Evolutionary conservation across 2,113 vertebrate species (phyloP).

Genomic region (Brachyhypopomus gauderio): DNA sequence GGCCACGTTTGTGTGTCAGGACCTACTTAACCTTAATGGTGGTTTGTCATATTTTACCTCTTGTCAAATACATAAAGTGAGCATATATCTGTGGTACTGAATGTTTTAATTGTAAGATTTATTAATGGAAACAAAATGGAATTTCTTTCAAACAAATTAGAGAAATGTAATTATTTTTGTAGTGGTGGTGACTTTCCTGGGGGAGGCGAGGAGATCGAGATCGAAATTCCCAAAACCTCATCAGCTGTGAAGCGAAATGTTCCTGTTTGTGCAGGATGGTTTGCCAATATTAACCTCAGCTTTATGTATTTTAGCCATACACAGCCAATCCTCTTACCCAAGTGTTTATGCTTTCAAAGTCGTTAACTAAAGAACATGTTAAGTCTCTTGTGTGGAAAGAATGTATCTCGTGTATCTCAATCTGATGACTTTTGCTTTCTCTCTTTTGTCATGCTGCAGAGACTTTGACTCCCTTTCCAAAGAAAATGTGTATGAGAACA

Average conservation of each 20-base stretch:
- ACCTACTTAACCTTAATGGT: too few relatives aligned
- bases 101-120: slow-evolving; percentile 3
- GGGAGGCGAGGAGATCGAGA: neutral
- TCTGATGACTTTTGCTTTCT: neutral
- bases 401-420: slow-evolving; percentile 1
- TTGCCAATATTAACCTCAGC: neutral
- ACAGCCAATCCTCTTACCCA: neutral
- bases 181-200: neutral
- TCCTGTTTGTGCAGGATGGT: neutral
- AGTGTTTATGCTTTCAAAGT: neutral
- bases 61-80: neutral
- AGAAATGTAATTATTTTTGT: slow-evolving; percentile 14
- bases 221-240: neutral
- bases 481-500: slow-evolving; percentile 95
- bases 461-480: slow-evolving; percentile 92
- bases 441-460: slow-evolving; percentile 75
- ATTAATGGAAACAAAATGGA: neutral
- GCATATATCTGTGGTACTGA: neutral
- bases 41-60: too few relatives aligned
- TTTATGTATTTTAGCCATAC: neutral
- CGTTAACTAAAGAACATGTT: neutral
- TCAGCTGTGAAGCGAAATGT: neutral
- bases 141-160: neutral
- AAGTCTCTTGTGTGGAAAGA: slow-evolving; percentile 29
- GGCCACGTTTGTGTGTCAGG: too few relatives aligned